These are phyloP conservation scores for Microctenopoma steveboyesi DNA, from an alignment of 2,797 vertebrate species.

Conservation along the genomic window DNA sequence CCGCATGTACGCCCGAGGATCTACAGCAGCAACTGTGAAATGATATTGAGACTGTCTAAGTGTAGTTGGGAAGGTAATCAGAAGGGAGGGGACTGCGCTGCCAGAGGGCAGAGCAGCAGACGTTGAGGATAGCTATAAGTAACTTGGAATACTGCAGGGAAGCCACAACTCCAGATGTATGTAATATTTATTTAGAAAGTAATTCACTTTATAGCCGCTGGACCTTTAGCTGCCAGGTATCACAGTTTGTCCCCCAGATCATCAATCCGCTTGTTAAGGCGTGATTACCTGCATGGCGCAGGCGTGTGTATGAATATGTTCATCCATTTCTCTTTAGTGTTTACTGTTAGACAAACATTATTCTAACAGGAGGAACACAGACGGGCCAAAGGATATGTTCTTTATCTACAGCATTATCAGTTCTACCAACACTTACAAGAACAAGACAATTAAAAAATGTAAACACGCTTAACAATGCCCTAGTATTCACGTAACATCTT, in stretches of 20 bases:
- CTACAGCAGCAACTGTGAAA: too few species aligned
- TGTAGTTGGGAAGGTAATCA: too few species aligned
- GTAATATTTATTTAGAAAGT: neutral
- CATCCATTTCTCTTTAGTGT: neutral
- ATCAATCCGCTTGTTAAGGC: constrained; percentile 10
- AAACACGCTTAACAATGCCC: constrained; percentile 1
- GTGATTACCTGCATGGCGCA: constrained; percentile 21
- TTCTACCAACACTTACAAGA: constrained; percentile 3
- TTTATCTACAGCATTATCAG: neutral
- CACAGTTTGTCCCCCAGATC: constrained; percentile 20
- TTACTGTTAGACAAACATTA: constrained; percentile 11
- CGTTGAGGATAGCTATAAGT: too few species aligned
- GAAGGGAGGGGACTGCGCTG: too few species aligned
- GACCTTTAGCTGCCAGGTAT: constrained; percentile 21
- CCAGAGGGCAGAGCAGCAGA: too few species aligned
- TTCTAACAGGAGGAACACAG: neutral
- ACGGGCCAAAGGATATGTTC: neutral
- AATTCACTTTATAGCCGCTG: constrained; percentile 7
- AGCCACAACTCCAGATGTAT: too few species aligned
- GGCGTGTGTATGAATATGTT: neutral
- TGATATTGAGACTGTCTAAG: too few species aligned
- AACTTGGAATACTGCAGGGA: too few species aligned
- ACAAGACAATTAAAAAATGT: constrained; percentile 2
- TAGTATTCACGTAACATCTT: constrained; percentile 13
- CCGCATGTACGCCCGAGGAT: too few species aligned